Percentiles rank a stretch among this genome's conserved stretches.
phyloP scores from a whole-genome alignment of 2,113 vertebrate species.

The Pavo muticus region DNA sequence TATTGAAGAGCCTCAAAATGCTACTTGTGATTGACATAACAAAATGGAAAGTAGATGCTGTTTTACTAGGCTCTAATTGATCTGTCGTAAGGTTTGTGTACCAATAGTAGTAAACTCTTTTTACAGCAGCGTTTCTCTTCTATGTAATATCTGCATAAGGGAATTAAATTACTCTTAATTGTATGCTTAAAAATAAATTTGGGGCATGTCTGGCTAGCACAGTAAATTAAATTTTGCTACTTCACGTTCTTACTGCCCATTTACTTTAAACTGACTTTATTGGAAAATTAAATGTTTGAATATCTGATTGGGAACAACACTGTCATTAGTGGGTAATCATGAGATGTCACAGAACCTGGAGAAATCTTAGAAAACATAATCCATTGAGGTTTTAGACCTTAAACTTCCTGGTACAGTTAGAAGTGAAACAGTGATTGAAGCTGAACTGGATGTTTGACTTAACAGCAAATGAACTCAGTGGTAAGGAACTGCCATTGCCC shows the following conservation, averaged over 20 bases:
- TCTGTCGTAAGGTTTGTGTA: slow-evolving; percentile 68
- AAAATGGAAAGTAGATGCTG: slow-evolving; percentile 72
- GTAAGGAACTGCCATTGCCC: not conserved
- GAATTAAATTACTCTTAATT: slow-evolving; percentile 56
- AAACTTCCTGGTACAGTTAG: not conserved
- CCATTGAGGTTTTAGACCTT: not conserved
- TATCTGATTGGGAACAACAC: slow-evolving; percentile 38
- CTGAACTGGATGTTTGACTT: not conserved
- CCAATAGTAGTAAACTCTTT: slow-evolving; percentile 29
- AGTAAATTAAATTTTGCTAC: slow-evolving; percentile 32
- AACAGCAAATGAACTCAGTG: not conserved
- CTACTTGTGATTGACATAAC: slow-evolving; percentile 61
- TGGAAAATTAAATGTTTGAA: slow-evolving; percentile 47
- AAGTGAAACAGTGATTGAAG: not conserved
- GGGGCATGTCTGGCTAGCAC: slow-evolving; percentile 21
- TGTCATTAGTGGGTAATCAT: slow-evolving; percentile 16
- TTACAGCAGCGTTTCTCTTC: slow-evolving; percentile 34
- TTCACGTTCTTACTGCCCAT: slow-evolving; percentile 41
- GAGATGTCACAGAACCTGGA: slow-evolving; percentile 45
- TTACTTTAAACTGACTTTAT: slow-evolving; percentile 60
- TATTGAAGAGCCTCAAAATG: slow-evolving; percentile 56
- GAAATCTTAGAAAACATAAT: slow-evolving; percentile 51
- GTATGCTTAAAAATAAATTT: slow-evolving; percentile 35
- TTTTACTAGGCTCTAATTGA: slow-evolving; percentile 69
- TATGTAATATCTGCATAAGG: not conserved